Base-by-base conservation (phyloP, 2,113 vertebrate species). In the Calyptomena viridis region DNA sequence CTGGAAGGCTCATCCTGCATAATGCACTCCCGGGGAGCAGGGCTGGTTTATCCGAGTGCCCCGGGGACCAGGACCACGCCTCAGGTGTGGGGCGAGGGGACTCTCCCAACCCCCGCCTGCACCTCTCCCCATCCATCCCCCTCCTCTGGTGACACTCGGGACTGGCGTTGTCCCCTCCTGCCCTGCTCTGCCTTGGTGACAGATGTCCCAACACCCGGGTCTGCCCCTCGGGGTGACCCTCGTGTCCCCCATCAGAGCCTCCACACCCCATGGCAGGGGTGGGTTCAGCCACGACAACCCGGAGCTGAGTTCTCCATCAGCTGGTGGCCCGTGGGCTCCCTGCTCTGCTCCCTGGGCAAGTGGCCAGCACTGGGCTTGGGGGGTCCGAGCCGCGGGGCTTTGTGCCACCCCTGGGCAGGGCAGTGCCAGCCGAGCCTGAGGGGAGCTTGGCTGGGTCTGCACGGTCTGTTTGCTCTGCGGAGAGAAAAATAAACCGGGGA, bases 1-100 rank as follows among this genome's bases (percentile, higher is more conserved):
- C 69, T 35, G 10, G 60, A 40, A 47, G n/a, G 56, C 23, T 84
- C 68, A 28, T 28, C 23, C n/a, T 25, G 25, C 12, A 1, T 9
- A 12, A 27, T 24, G 42, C 1, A 0, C 27, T 33, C 40, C 33
- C 37, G 11, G 30, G 46, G 35, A 56, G 19, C 0, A 2, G 3
- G 4, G 15, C 62, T 87, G 35, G 7, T 55, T 87, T 37, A 42
- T 74, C 46, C 1, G 1, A 72, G 35, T 14, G 21, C 78, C 73
- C 44, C 87, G 40, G 59, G 24, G n/a, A 73, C 19, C 25, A 20
- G 31, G 30, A 83, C 33, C 12, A 35, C 14, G 20, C 30, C 50
- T 35, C 47, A 46, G 22, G 10, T 3, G 0, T 6, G 33, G 47
- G 37, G 24, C 19, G 55, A 27, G 33, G 11, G 14, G 39, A 44